Base-by-base conservation (phyloP, 2,113 vertebrate genomes). In the Eulacestoma nigropectus region DNA sequence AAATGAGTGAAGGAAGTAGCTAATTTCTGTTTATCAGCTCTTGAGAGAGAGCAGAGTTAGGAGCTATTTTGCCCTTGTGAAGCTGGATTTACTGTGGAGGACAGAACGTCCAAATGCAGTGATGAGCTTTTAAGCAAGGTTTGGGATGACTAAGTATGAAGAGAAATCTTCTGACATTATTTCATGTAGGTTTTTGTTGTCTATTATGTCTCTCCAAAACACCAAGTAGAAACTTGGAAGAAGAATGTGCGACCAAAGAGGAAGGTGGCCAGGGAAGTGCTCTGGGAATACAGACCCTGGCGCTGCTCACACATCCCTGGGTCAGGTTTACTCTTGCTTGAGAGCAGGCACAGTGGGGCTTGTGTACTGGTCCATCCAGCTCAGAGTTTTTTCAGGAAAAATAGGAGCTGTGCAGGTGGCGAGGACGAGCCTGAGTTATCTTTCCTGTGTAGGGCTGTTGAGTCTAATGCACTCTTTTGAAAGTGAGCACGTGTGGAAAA, bases 361-460 rank as follows among this genome's bases (percentile, higher is more conserved):
- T 1, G 0, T 23, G 15, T 33, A 13, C 0, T 1, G 37, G 37
- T 65, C 13, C 42, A 55, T 37, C 33, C 47, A 63, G 23, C 4
- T 4, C 16, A 19, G 22, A 6, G 16, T 1, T 10, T 39, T 50
- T 84, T 8, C 14, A 23, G 18, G n/a, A 7, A 16, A 83, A 72
- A 80, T 1, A 37, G 14, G 16, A 60, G 7, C 5, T 41, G 35
- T 53, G 29, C 5, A 39, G 30, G 10, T 18, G 17, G 1, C 52
- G 41, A 89, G n/a, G 59, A 70, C 62, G 55, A 75, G 35, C 33
- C 35, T 33, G 29, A 29, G 3, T 42, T 74, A 19, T 10, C 59
- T 52, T 77, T 21, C 12, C 47, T 10, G 1, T 7, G 19, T 4
- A 18, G 18, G 32, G 4, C 18, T 90, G 16, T 7, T 49, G 27